These are phyloP conservation scores for Artibeus jamaicensis DNA, from an alignment of 2,797 vertebrate species.

Conservation along the genomic window DNA sequence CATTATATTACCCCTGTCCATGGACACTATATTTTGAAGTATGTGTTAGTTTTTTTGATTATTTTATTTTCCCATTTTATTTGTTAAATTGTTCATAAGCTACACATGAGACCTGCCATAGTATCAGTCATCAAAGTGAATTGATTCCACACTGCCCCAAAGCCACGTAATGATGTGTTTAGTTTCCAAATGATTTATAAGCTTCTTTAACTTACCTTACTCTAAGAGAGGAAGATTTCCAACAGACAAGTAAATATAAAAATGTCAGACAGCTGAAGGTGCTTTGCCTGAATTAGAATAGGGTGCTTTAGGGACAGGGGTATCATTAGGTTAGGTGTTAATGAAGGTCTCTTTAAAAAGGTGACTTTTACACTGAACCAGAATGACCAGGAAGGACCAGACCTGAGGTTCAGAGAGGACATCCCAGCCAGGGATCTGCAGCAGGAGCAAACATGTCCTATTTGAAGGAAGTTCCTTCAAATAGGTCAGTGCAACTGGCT, in stretches of 20 bases:
- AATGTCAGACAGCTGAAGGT: not conserved
- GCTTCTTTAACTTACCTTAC: not conserved
- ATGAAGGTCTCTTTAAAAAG: not conserved
- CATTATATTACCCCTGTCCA: not conserved
- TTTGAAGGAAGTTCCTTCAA: not conserved
- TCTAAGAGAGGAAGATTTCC: not conserved
- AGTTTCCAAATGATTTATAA: not conserved
- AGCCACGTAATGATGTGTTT: not conserved
- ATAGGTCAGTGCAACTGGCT: not conserved
- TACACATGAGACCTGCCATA: not conserved
- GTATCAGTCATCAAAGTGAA: not conserved
- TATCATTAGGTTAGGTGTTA: not conserved
- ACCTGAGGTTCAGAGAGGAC: not conserved
- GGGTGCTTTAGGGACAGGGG: not conserved
- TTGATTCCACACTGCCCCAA: not conserved
- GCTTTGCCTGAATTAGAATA: not conserved
- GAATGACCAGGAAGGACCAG: not conserved
- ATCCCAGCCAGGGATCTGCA: not conserved
- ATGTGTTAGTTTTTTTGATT: not conserved
- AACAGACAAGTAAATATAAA: not conserved
- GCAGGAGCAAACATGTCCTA: not conserved
- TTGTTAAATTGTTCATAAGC: not conserved
- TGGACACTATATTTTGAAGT: not conserved
- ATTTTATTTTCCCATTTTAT: not conserved
- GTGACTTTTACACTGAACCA: not conserved